Conservation (phyloP, 2,888 invertebrate genomes). For the Leptopilina myrica region DNA sequence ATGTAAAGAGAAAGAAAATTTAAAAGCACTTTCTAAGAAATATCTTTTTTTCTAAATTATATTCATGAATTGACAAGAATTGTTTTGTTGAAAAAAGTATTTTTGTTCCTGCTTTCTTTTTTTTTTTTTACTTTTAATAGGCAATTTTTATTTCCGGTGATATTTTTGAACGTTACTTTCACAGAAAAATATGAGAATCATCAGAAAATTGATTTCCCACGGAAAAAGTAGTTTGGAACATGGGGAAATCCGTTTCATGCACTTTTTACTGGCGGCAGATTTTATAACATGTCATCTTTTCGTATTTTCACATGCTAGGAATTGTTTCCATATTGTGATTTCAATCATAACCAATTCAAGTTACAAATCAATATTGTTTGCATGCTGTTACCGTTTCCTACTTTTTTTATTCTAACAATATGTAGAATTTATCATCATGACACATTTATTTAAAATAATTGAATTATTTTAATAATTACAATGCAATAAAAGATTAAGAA, state of each 20-base stretch:
- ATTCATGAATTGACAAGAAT: no score
- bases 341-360: not conserved
- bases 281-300: conserved; percentile 12
- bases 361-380: not conserved
- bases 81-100: no score
- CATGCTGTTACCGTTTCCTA: not conserved
- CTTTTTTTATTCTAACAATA: not conserved
- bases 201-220: not conserved
- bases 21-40: no score
- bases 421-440: no score
- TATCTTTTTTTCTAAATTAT: no score
- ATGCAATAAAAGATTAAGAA: no score
- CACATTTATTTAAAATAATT: no score
- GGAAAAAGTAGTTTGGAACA: not conserved
- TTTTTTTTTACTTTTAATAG: not conserved
- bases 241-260: not conserved
- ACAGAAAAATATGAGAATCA: not conserved
- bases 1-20: no score
- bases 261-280: not conserved
- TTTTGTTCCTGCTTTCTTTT: not conserved
- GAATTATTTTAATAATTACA: no score
- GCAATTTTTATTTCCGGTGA: not conserved
- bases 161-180: not conserved
- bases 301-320: not conserved
- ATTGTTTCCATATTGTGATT: conserved; percentile 11